Base-by-base conservation (phyloP, 92 coral and sea anemone species). In the Chrysogorgia sp. region DNA sequence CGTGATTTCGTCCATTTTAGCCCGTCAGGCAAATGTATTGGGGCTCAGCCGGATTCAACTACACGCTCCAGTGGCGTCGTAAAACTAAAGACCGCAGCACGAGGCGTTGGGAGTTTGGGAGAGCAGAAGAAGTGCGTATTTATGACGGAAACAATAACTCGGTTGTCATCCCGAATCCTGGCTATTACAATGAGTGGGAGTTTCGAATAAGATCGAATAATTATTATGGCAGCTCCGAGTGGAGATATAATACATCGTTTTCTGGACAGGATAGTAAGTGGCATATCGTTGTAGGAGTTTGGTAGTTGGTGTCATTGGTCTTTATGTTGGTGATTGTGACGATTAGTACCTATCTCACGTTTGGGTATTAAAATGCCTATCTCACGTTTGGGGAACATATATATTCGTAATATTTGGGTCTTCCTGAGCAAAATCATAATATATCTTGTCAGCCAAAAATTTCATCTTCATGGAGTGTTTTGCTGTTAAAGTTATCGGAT, bases 121-220 rank as follows among this genome's bases (percentile, higher is more conserved):
- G 6, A 3, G 15, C 74, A 3, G 32, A 32, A n/a, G 75, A 40
- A 30, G 30, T 33, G 23, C 56, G 58, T 2, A 68, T 68, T 15
- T 41, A 41, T 13, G 75, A 68, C 21, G 75, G 75, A 22, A 68
- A 41, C 58, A 68, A 45, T 33, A 43, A 41, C 24, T 41, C 75
- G 31, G 20, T 68, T 31, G n/a, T 55, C 37, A 13, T 68, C 0
- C 22, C 3, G 75, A 68, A 68, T 24, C 75, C 75, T 25, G 75
- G 75, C n/a, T 41, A 41, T 24, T 68, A 68, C 34, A 43, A 34
- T 10, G 75, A 68, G 32, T 68, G 75, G 75, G 75, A 68, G 22
- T 68, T 68, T 34, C 22, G 75, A 24, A 68, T 68, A 33, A 41
- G 58, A 19, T 68, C 75, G 4, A 68, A 45, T 47, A 68, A 68